Base-by-base conservation (phyloP, 2,113 vertebrate genomes). In the Rissa tridactyla region DNA sequence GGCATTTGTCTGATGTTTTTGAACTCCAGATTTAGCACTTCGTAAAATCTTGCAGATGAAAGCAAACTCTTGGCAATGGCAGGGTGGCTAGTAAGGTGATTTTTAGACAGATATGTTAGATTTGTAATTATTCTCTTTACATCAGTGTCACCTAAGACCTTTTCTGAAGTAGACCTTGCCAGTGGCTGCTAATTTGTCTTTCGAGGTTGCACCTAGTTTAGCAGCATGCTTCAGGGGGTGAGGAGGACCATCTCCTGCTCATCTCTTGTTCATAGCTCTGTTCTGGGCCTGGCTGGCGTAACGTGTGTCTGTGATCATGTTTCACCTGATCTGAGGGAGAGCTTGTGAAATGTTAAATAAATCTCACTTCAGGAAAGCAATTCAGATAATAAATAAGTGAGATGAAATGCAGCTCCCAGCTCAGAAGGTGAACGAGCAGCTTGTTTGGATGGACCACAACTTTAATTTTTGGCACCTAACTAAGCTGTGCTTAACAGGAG, bases 401-500 rank as follows among this genome's bases (percentile, higher is more conserved):
- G 38, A 84, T 89, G 82, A 84, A 92, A 71, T 0, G 2, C 29
- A 89, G 52, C 38, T 25, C 9, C 29, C 17, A 71, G 25, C 46
- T 91, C 66, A 62, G 42, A 82, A 69, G 26, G 77, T 72, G 6
- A 72, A 85, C 70, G 11, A 72, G 54, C 29, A 70, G 7, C 23
- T 72, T 84, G 6, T 83, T 87, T 62, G 22, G 11, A 18, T 54
- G 49, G 60, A 69, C 82, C 15, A 15, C 49, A 80, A 13, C 25
- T 73, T 76, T 42, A 72, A 68, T 64, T 92, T 92, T 58, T 87
- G 46, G 5, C 65, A n/a, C 80, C 83, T 86, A 85, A 96, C 54
- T 77, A 57, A 79, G 17, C 32, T 95, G 11, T 83, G 4, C 92
- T 95, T 96, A 81, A 86, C 94, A 99, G 99, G 98, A 61, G 88